Base-by-base conservation (phyloP, 2,113 vertebrate genomes). In the Cheirogaleus medius region DNA sequence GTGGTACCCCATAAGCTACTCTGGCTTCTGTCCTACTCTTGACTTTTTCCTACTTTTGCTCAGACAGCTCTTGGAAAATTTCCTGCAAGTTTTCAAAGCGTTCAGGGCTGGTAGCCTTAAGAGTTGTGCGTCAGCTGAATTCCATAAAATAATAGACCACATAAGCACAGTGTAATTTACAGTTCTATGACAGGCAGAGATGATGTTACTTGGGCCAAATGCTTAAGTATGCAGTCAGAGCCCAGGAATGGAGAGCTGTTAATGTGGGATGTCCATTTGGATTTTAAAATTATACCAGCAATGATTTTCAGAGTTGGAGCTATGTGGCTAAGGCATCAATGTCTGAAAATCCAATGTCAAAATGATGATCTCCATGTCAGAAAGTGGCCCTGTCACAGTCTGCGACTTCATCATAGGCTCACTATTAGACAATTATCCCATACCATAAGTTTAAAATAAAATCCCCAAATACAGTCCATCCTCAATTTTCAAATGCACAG, bases 101-200 rank as follows among this genome's bases (percentile, higher is more conserved):
- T 78, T 97, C 80, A 94, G 90, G 91, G 87, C 76, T 97, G 63
- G 95, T 64, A 96, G 95, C 97, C 90, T 93, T 25, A 0, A 87
- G 85, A 97, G 97, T 95, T 95, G 97, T 91, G 97, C 85, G 96
- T 97, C 97, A 98, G 98, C 97, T 94, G 93, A 95, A 97, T 91
- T 87, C 49, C 92, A 81, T 86, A 18, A 5, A 98, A 97, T 97
- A 96, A 96, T 0, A 3, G 92, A 85, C 32, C 52, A 87, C 92
- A 97, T 60, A 95, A 97, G 95, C 93, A 96, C 91, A 80, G 80
- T 94, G 95, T 97, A 97, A 95, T 96, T 97, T 94, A 98, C 2
- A 63, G 96, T 94, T 92, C 91, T 60, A 95, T 69, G 11, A 0
- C 83, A 97, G 95, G 94, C 97, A 96, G 91, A 74, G 91, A 1